Conservation (phyloP, 2,888 invertebrate genomes). For the Scaptodrosophila latifasciaeformis region DNA sequence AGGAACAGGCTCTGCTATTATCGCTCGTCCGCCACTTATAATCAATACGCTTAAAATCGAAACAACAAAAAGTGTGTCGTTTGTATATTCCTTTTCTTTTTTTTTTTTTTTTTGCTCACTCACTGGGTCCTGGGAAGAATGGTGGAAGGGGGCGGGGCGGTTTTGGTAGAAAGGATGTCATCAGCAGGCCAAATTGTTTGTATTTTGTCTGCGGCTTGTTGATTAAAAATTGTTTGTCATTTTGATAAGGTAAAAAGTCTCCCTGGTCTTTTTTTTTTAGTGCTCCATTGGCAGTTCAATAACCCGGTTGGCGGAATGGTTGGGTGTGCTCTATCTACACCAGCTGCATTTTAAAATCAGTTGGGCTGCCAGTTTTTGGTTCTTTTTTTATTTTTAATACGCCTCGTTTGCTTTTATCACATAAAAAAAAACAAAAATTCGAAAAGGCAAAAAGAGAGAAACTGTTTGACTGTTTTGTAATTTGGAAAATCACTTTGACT, state of each 20-base stretch:
- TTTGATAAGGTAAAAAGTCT: constrained; percentile 56
- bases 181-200: constrained; percentile 50
- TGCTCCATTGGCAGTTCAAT: constrained; percentile 52
- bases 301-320: constrained; percentile 35
- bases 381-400: constrained; percentile 21
- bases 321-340: constrained; percentile 54
- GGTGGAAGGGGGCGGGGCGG: too few relatives aligned
- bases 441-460: too few relatives aligned
- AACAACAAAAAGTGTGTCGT: too few relatives aligned
- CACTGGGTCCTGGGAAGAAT: too few relatives aligned
- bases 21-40: constrained; percentile 42
- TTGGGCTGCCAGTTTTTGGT: constrained; percentile 43
- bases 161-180: constrained; percentile 71
- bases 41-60: constrained; percentile 60
- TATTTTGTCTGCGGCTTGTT: constrained; percentile 24
- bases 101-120: too few relatives aligned
- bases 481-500: constrained; percentile 29
- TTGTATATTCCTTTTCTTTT: too few relatives aligned
- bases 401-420: constrained; percentile 31
- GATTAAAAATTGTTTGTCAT: constrained; percentile 66
- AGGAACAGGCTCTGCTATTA: constrained; percentile 64
- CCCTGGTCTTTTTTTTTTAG: too few relatives aligned
- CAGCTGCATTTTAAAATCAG: constrained; percentile 24
- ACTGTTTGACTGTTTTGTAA: constrained; percentile 29
- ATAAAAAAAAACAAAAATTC: neutral